phyloP scores from a whole-genome alignment of 2,888 invertebrate species.

The Philereme transversata region DNA sequence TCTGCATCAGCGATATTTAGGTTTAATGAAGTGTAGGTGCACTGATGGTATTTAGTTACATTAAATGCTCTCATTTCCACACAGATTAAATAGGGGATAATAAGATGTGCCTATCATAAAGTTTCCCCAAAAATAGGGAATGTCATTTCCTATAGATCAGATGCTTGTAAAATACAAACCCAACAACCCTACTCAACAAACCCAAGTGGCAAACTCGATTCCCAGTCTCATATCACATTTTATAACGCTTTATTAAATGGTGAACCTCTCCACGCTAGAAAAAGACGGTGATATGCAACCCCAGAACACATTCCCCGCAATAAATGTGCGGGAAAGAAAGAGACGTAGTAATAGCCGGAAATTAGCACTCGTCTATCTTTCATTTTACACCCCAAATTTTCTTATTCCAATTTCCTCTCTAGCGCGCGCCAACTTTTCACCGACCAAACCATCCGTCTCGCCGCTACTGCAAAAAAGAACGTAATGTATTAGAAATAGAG shows the following conservation, averaged over 20 bases:
- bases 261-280: slow-evolving; percentile 65
- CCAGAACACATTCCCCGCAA: slow-evolving; percentile 68
- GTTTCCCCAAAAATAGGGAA: not conserved
- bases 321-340: slow-evolving; percentile 82
- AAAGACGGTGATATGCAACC: slow-evolving; percentile 71
- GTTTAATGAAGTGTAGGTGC: too few relatives aligned
- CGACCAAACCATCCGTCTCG: slow-evolving; percentile 51
- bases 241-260: slow-evolving; percentile 60
- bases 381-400: slow-evolving; percentile 91
- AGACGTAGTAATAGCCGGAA: slow-evolving; percentile 86
- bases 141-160: slow-evolving; percentile 13
- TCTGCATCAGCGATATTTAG: too few relatives aligned
- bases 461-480: slow-evolving; percentile 40
- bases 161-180: slow-evolving; percentile 36
- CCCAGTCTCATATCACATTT: slow-evolving; percentile 42
- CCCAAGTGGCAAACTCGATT: slow-evolving; percentile 34
- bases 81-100: too few relatives aligned
- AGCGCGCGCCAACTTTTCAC: slow-evolving; percentile 65
- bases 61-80: too few relatives aligned
- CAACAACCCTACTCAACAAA: slow-evolving; percentile 31
- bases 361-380: slow-evolving; percentile 90
- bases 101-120: too few relatives aligned
- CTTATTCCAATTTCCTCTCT: slow-evolving; percentile 89
- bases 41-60: too few relatives aligned
- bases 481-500: slow-evolving; percentile 38